Conservation (phyloP, 2,888 invertebrate genomes). For the Sarcophaga subvicina region DNA sequence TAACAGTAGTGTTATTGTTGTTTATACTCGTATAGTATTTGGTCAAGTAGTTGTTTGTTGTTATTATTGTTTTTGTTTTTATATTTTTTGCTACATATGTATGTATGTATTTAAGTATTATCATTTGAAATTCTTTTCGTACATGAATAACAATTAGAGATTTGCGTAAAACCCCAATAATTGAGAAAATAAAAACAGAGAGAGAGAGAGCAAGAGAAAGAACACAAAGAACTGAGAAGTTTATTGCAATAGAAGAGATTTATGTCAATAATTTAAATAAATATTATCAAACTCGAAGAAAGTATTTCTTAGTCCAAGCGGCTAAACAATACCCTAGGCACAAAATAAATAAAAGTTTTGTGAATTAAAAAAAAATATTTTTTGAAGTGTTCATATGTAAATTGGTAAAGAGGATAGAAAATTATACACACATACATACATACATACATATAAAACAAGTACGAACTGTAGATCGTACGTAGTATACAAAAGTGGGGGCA, state of each 20-base stretch:
- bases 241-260: slow-evolving; percentile 19
- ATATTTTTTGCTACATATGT: neutral
- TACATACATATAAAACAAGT: slow-evolving; percentile 36
- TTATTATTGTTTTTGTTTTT: neutral
- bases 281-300: slow-evolving; percentile 23
- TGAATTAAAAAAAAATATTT: too few relatives aligned
- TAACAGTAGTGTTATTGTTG: neutral
- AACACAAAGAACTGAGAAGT: slow-evolving; percentile 24
- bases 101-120: slow-evolving; percentile 24
- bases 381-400: too few relatives aligned
- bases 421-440: neutral
- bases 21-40: slow-evolving; percentile 35
- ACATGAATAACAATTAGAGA: slow-evolving; percentile 28
- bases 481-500: slow-evolving; percentile 30
- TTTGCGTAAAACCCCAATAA: neutral
- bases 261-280: slow-evolving; percentile 49
- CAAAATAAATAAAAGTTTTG: too few relatives aligned
- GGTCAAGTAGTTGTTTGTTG: slow-evolving; percentile 52
- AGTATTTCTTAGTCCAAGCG: neutral
- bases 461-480: slow-evolving; percentile 16
- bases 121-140: slow-evolving; percentile 33
- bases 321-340: too few relatives aligned
- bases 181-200: neutral
- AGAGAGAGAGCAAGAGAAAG: neutral
- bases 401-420: too few relatives aligned